Percentiles rank a stretch among this genome's conserved stretches.
Conservation (phyloP, 1,140 invertebrate genomes). For the Drosophila sucinea region DNA sequence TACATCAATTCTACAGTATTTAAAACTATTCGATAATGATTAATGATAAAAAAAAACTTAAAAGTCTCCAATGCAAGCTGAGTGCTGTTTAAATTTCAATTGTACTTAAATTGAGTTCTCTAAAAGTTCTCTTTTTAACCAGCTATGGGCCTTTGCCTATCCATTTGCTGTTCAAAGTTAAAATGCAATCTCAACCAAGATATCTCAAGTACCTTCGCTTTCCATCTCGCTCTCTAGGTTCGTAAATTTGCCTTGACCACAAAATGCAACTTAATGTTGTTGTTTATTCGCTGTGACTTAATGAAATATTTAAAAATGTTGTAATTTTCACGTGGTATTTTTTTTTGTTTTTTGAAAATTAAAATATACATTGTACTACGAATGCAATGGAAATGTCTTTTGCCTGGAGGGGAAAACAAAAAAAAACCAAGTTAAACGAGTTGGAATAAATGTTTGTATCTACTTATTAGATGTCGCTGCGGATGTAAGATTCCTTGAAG, state of each 20-base stretch:
- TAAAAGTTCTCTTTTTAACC: not conserved
- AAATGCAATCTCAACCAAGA: not conserved
- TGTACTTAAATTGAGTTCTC: too few relatives aligned
- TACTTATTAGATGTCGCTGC: too few relatives aligned
- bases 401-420: not conserved
- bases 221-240: constrained; percentile 25
- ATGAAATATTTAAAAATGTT: constrained; percentile 58
- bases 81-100: too few relatives aligned
- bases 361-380: constrained; percentile 53
- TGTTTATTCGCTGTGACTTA: constrained; percentile 64
- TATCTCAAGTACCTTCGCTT: constrained; percentile 10
- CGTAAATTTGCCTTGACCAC: constrained; percentile 48
- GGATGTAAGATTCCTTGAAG: too few relatives aligned
- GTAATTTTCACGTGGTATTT: constrained; percentile 31
- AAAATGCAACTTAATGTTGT: constrained; percentile 53
- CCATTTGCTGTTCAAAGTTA: not conserved
- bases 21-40: too few relatives aligned
- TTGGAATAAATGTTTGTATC: too few relatives aligned
- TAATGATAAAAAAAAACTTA: too few relatives aligned
- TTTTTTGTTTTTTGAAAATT: constrained; percentile 46
- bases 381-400: constrained; percentile 46
- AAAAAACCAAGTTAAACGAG: too few relatives aligned
- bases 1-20: too few relatives aligned
- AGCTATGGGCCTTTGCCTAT: not conserved
- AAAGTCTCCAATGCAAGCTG: too few relatives aligned